phyloP scores from a whole-genome alignment of 1,140 invertebrate species.

The Phymastichus coffea region DNA sequence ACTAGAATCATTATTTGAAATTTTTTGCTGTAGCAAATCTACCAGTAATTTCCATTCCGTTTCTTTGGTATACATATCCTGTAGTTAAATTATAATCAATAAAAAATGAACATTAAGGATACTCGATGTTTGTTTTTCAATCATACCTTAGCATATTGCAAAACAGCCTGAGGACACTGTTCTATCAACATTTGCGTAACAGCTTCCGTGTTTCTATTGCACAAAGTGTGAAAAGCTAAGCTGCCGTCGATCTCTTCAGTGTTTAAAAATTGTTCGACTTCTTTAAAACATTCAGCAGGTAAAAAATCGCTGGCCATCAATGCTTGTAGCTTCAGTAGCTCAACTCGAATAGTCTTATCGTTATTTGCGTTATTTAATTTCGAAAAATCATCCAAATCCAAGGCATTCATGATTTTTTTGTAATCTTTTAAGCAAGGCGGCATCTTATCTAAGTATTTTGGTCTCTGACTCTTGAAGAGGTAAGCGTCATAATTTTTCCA shows the following conservation, averaged over 20 bases:
- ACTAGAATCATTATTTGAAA: slow-evolving; percentile 46
- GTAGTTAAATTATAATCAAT: slow-evolving; percentile 13
- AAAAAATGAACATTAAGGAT: slow-evolving; percentile 25
- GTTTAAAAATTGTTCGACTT: slow-evolving; percentile 50
- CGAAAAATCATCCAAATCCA: slow-evolving; percentile 34
- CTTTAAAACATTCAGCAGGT: slow-evolving; percentile 50
- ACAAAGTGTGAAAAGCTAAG: slow-evolving; percentile 49
- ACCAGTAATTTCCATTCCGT: slow-evolving; percentile 60
- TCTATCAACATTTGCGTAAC: slow-evolving; percentile 53
- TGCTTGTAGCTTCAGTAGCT: slow-evolving; percentile 51
- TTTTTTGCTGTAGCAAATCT: slow-evolving; percentile 52
- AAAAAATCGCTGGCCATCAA: slow-evolving; percentile 49
- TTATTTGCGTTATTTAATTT: slow-evolving; percentile 30
- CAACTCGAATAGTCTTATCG: slow-evolving; percentile 37
- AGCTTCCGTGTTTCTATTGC: slow-evolving; percentile 39
- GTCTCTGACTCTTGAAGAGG: slow-evolving; percentile 53
- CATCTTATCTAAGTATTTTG: slow-evolving; percentile 57
- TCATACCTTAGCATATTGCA: slow-evolving; percentile 62
- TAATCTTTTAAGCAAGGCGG: slow-evolving; percentile 49
- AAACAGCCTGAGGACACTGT: slow-evolving; percentile 59
- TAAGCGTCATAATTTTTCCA: slow-evolving; percentile 44
- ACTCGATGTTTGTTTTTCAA: background rate
- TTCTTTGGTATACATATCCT: slow-evolving; percentile 58
- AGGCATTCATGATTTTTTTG: slow-evolving; percentile 36
- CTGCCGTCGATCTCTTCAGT: slow-evolving; percentile 48